phyloP scores from a whole-genome alignment of 2,888 invertebrate species.

The Tolmerus cingulatus region DNA sequence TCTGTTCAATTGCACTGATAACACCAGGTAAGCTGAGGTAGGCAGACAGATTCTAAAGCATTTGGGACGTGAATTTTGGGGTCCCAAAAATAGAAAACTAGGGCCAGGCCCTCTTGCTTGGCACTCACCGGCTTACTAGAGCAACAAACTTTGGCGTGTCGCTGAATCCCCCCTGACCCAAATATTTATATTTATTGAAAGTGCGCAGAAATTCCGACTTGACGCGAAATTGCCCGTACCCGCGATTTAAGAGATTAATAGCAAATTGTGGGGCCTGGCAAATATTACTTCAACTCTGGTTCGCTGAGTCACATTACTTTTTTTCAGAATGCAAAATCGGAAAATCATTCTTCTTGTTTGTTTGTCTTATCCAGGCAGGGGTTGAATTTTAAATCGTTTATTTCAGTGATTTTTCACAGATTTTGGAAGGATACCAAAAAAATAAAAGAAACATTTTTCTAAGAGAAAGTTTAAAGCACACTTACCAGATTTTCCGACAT shows the following conservation, averaged over 20 bases:
- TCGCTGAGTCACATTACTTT: neutral
- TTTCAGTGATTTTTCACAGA: neutral
- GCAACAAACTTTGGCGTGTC: neutral
- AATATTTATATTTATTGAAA: constrained; percentile 9
- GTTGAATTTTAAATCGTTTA: neutral
- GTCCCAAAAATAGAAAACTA: neutral
- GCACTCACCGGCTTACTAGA: neutral
- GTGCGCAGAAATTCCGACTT: constrained; percentile 15
- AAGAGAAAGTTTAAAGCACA: neutral
- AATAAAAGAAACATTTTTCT: neutral
- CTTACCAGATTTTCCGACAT: constrained; percentile 83
- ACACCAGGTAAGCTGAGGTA: neutral
- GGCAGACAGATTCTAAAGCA: neutral
- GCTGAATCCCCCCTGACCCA: constrained; percentile 9
- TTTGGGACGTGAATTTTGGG: neutral
- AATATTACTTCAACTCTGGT: neutral
- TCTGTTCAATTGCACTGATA: neutral
- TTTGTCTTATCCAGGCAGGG: neutral
- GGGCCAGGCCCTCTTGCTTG: neutral
- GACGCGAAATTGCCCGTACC: neutral
- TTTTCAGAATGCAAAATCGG: neutral
- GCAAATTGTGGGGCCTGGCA: neutral
- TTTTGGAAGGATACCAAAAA: neutral
- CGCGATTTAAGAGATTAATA: constrained; percentile 2
- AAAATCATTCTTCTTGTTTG: neutral